Conservation (phyloP, 2,797 vertebrate species). For the Nannoperca obscura region DNA sequence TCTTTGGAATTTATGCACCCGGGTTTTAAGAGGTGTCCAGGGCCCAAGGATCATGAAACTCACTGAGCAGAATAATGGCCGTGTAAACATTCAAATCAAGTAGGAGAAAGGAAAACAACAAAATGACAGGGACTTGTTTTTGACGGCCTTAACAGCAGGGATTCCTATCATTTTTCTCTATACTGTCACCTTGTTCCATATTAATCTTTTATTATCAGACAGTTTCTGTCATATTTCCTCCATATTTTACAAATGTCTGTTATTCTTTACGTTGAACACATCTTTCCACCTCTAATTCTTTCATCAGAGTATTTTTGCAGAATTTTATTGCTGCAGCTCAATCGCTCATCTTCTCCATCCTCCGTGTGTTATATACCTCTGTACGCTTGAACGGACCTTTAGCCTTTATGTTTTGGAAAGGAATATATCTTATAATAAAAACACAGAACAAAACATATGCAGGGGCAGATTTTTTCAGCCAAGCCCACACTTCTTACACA, state of each 20-base stretch:
- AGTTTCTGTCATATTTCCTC: not conserved
- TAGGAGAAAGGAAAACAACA: constrained; percentile 57
- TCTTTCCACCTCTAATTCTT: constrained; percentile 19
- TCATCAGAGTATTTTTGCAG: constrained; percentile 9
- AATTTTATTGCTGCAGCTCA: constrained; percentile 34
- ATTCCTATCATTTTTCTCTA: not conserved
- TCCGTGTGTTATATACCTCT: constrained; percentile 31
- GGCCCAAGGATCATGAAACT: constrained; percentile 63
- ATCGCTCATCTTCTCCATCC: constrained; percentile 27
- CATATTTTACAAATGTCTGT: constrained; percentile 5
- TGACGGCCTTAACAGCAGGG: constrained; percentile 41
- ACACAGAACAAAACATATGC: constrained; percentile 45
- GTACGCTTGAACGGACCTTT: constrained; percentile 44
- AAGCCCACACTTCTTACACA: constrained; percentile 25
- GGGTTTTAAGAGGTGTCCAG: constrained; percentile 58
- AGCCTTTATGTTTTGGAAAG: constrained; percentile 33
- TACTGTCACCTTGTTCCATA: not conserved
- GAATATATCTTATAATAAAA: constrained; percentile 56
- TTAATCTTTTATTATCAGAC: constrained; percentile 6
- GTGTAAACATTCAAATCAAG: constrained; percentile 64
- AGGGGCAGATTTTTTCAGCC: constrained; percentile 28
- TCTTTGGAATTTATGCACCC: constrained; percentile 54
- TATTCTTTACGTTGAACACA: not conserved
- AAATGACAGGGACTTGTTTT: constrained; percentile 30
- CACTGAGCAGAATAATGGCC: constrained; percentile 67